These are phyloP conservation scores for Campopleginae sp. DNA, from an alignment of 2,888 invertebrate species.

Conservation along the genomic window DNA sequence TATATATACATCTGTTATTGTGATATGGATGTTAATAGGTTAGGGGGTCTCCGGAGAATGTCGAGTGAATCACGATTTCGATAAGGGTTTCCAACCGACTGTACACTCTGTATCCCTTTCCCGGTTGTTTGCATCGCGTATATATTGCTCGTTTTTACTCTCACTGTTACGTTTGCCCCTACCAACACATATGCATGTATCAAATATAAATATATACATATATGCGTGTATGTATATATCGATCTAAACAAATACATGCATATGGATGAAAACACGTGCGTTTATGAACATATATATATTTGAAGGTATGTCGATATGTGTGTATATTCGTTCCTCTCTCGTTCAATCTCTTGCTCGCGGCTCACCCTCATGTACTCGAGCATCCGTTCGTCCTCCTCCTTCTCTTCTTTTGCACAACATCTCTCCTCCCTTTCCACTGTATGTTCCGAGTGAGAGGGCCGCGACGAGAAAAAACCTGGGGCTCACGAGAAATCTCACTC, in stretches of 20 bases:
- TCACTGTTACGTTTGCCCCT: background rate
- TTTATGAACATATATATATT: background rate
- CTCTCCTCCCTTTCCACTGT: conserved; percentile 32
- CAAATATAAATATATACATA: conserved; percentile 13
- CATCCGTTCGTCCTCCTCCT: conserved; percentile 26
- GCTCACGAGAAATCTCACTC: conserved; percentile 22
- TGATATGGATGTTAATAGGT: conserved; percentile 83
- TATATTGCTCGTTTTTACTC: conserved; percentile 43
- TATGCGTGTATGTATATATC: conserved; percentile 20
- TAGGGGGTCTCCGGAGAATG: conserved; percentile 81
- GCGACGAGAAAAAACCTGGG: conserved; percentile 43
- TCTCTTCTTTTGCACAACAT: conserved; percentile 27
- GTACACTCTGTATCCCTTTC: conserved; percentile 53
- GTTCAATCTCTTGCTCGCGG: conserved; percentile 58
- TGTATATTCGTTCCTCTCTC: conserved; percentile 55
- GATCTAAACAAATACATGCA: background rate
- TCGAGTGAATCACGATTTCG: conserved; percentile 82
- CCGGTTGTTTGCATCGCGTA: conserved; percentile 62
- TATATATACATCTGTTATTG: conserved; percentile 80
- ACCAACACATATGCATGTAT: background rate
- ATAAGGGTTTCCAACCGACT: conserved; percentile 78
- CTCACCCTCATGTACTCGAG: conserved; percentile 61
- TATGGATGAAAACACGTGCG: conserved; percentile 10
- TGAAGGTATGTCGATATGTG: background rate
- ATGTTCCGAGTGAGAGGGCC: conserved; percentile 45